Conservation (phyloP, 2,113 vertebrate species). For the Mesembrinibis cayennensis region DNA sequence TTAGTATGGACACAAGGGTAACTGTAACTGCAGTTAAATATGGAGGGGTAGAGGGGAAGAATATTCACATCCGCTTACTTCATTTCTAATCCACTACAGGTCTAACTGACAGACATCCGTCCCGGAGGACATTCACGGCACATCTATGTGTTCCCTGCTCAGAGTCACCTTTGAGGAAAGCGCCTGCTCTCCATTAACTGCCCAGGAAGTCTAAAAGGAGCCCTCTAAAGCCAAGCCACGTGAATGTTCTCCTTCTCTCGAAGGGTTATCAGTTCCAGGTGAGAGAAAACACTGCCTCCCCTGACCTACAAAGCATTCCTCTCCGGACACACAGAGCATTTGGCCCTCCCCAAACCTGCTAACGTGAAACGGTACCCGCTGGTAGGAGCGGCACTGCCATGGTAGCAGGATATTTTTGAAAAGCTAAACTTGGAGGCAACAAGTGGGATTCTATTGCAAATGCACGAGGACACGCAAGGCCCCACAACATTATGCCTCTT, state of each 20-base stretch:
- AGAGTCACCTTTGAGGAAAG: background rate
- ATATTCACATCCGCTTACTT: background rate
- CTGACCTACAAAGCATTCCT: background rate
- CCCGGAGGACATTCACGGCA: background rate
- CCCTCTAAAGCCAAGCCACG: background rate
- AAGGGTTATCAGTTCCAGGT: background rate
- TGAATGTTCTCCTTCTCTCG: background rate
- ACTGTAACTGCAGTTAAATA: conserved; percentile 70
- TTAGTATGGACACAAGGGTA: conserved; percentile 73
- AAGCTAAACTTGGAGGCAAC: background rate
- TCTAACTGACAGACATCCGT: background rate
- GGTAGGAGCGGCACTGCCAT: background rate
- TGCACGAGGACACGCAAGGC: background rate
- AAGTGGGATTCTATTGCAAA: background rate
- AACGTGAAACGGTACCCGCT: fast-evolving
- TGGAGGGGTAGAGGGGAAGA: background rate
- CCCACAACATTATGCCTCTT: background rate
- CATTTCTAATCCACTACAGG: background rate
- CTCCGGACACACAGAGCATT: background rate
- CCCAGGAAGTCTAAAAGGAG: background rate
- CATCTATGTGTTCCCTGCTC: background rate
- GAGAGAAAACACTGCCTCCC: background rate
- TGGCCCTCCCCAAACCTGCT: background rate
- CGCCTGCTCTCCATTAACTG: background rate
- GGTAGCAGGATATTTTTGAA: background rate